Evolutionary conservation across 2,113 vertebrate genomes (phyloP).

Genomic region (Eidolon helvum): DNA sequence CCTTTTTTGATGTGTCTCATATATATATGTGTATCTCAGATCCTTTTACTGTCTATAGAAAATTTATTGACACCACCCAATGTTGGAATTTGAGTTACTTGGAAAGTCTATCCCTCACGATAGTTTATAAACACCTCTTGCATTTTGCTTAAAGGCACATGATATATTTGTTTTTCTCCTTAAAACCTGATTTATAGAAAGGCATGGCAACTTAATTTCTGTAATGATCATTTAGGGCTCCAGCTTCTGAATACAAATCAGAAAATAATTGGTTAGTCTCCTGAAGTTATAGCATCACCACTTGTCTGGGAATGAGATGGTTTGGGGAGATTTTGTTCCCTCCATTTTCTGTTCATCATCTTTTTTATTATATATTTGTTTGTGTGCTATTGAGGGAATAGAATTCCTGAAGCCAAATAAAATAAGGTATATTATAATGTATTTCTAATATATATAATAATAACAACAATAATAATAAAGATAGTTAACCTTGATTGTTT

Average conservation of each 20-base stretch:
- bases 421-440: background rate
- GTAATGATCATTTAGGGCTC: conserved; percentile 33
- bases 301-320: conserved; percentile 25
- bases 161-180: conserved; percentile 15
- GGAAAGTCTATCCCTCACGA: background rate
- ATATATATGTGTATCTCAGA: background rate
- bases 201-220: conserved; percentile 40
- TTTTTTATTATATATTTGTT: conserved; percentile 18
- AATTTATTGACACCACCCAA: background rate
- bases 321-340: background rate
- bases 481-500: background rate
- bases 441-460: background rate
- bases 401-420: background rate
- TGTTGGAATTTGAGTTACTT: conserved; percentile 25
- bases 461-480: background rate
- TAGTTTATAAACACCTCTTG: conserved; percentile 31
- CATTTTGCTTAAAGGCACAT: conserved; percentile 14
- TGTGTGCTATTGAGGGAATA: background rate
- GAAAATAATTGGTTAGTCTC: conserved; percentile 39
- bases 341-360: conserved; percentile 24
- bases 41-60: conserved; percentile 32
- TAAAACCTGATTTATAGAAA: conserved; percentile 46
- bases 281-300: background rate
- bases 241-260: conserved; percentile 34
- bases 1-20: conserved; percentile 31